A percentile compares a stretch with the other conserved stretches of the same genome.
phyloP scores from a whole-genome alignment of 2,113 vertebrate genomes.

The Mionectes macconnelli region DNA sequence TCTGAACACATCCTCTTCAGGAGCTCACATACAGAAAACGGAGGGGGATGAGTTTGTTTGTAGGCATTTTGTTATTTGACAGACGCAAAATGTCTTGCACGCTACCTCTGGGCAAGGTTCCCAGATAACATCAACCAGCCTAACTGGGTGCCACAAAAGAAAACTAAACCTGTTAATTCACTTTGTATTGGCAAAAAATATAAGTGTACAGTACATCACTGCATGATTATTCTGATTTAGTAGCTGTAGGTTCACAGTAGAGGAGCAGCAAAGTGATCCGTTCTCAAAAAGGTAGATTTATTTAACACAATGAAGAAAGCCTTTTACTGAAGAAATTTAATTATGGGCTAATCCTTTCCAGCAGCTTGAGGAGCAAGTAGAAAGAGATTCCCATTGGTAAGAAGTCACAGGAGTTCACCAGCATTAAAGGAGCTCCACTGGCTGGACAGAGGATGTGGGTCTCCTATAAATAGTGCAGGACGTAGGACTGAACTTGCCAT shows the following conservation, averaged over 20 bases:
- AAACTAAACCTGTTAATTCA: conserved; percentile 26
- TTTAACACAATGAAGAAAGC: neutral
- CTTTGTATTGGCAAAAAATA: neutral
- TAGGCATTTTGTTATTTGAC: neutral
- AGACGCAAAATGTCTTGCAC: neutral
- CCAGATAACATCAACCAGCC: neutral
- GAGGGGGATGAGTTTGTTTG: neutral
- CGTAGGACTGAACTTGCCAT: neutral
- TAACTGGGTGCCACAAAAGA: neutral
- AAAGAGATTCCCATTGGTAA: conserved; percentile 8
- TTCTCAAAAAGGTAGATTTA: neutral
- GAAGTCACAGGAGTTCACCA: conserved; percentile 5
- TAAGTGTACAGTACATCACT: neutral
- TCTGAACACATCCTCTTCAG: neutral
- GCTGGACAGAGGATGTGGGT: conserved; percentile 13
- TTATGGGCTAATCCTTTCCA: neutral
- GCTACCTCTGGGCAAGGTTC: neutral
- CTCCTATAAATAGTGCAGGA: conserved; percentile 48
- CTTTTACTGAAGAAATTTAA: neutral
- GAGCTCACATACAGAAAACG: neutral
- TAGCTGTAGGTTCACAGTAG: neutral
- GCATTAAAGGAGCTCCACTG: neutral
- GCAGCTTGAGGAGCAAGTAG: neutral
- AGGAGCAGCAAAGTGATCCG: neutral
- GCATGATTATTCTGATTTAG: neutral